Evolutionary conservation across 2,113 vertebrate genomes (phyloP), one percentile per base, ranked within the genome.

Genomic region (Phocoena phocoena): DNA sequence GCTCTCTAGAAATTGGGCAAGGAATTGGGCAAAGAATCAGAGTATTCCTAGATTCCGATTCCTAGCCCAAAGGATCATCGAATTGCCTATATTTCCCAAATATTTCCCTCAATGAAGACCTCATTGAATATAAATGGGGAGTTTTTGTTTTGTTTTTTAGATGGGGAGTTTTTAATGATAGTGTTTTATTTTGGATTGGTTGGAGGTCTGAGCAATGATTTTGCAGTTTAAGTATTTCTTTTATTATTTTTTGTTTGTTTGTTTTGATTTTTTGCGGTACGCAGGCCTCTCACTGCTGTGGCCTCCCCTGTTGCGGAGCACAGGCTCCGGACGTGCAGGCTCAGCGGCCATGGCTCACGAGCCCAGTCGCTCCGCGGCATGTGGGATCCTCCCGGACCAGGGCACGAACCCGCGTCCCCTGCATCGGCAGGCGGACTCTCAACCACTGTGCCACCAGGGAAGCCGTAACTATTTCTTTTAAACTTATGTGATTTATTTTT

Each of bases 401-500:
- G 44, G 7, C 44, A 44, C 44, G 44, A 44, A 44, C 44, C 44
- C 44, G 0, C 44, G 44, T 44, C 44, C 44, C 44, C 44, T 44
- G 44, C 44, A 44, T 44, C 44, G 0, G 44, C 44, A 44, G 44
- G 44, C 7, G 44, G 44, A 44, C 44, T 47, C 44, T 47, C 44
- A 47, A 47, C 44, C 44, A 47, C 44, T 47, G 44, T 10, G 9
- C 44, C 44, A 47, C 44, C 44, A 47, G 9, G 44, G 44, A 47
- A 47, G 44, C 44, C 44, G 9, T 47, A 38, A 74, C 18, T 31
- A n/a, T 20, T 81, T 87, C n/a, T 93, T 93, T 6, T 10, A 63
- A 98, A 88, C 63, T 79, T 36, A 26, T 38, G 8, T 67, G 91
- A 88, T 90, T 98, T 89, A 25, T 28, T 90, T 97, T 97, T 97